Evolutionary conservation across 2,797 vertebrate genomes (phyloP).

Genomic region (Ibycter americanus): DNA sequence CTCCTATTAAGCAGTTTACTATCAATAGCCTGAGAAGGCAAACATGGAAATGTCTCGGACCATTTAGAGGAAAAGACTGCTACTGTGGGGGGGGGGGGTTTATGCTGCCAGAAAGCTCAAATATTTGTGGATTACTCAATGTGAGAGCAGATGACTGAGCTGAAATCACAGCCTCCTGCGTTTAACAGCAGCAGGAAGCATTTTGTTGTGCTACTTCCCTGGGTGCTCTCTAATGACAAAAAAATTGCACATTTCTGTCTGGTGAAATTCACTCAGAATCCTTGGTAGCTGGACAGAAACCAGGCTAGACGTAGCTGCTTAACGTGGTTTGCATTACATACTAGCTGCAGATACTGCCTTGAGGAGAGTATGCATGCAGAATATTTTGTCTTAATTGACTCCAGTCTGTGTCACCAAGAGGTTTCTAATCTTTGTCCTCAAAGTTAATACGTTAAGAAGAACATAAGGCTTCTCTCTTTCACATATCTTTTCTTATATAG

Average conservation of each 20-base stretch:
- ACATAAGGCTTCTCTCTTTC: not conserved
- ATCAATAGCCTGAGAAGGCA: conserved; percentile 66
- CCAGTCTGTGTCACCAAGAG: conserved; percentile 53
- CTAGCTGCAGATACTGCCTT: conserved; percentile 58
- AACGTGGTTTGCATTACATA: conserved; percentile 70
- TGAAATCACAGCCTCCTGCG: conserved; percentile 63
- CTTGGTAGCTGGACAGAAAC: conserved; percentile 65
- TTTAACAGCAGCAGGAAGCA: conserved; percentile 75
- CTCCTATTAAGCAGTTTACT: conserved; percentile 52
- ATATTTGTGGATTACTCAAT: conserved; percentile 69
- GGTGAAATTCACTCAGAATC: conserved; percentile 70
- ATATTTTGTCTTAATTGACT: conserved; percentile 63
- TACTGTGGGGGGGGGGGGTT: conserved; percentile 6
- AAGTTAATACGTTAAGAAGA: conserved; percentile 40
- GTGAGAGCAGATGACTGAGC: conserved; percentile 66
- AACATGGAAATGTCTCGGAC: conserved; percentile 68
- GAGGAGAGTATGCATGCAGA: conserved; percentile 50
- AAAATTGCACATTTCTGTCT: conserved; percentile 71
- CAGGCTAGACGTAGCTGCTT: conserved; percentile 48
- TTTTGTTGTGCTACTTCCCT: conserved; percentile 78
- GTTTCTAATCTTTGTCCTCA: conserved; percentile 50
- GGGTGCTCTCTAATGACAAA: conserved; percentile 73
- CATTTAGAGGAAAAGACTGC: conserved; percentile 57
- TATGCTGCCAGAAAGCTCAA: conserved; percentile 69
- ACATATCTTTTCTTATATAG: not conserved